Conservation (phyloP, 2,113 vertebrate genomes). For the Regulus satrapa region DNA sequence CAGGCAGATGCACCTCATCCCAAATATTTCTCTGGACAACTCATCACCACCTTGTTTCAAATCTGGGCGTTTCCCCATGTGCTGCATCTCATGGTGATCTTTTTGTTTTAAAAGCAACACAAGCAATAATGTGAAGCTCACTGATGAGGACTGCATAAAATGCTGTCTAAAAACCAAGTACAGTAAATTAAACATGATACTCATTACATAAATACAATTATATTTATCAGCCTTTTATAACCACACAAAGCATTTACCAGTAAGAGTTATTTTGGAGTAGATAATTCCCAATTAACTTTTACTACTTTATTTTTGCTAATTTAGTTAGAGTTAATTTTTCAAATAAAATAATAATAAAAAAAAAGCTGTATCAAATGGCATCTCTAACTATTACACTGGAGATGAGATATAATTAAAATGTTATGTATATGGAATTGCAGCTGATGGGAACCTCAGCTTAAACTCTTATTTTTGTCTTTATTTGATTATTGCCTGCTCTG, state of each 20-base stretch:
- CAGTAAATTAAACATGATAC: slow-evolving; percentile 67
- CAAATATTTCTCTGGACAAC: not conserved
- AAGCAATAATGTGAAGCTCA: not conserved
- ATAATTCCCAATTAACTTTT: slow-evolving; percentile 69
- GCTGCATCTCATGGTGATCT: not conserved
- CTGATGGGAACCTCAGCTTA: slow-evolving; percentile 45
- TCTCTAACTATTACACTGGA: slow-evolving; percentile 55
- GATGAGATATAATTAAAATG: slow-evolving; percentile 68
- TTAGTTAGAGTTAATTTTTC: slow-evolving; percentile 65
- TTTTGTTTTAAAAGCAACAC: not conserved
- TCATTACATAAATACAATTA: slow-evolving; percentile 71
- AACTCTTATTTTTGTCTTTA: slow-evolving; percentile 39
- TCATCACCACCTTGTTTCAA: not conserved
- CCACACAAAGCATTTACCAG: slow-evolving; percentile 64
- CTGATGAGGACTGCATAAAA: slow-evolving; percentile 47
- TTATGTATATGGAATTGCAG: slow-evolving; percentile 56
- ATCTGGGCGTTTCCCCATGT: not conserved
- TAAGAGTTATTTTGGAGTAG: slow-evolving; percentile 60
- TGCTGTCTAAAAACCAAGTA: slow-evolving; percentile 42
- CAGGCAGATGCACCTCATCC: not conserved
- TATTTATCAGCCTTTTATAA: slow-evolving; percentile 69
- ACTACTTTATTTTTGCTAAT: slow-evolving; percentile 66
- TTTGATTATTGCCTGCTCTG: slow-evolving; percentile 41
- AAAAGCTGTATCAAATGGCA: slow-evolving; percentile 52
- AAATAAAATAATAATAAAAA: slow-evolving; percentile 36